A percentile compares a stretch with the other conserved stretches of the same genome.
phyloP scores from a whole-genome alignment of 2,888 invertebrate species.

The Hyposoter dolosus region DNA sequence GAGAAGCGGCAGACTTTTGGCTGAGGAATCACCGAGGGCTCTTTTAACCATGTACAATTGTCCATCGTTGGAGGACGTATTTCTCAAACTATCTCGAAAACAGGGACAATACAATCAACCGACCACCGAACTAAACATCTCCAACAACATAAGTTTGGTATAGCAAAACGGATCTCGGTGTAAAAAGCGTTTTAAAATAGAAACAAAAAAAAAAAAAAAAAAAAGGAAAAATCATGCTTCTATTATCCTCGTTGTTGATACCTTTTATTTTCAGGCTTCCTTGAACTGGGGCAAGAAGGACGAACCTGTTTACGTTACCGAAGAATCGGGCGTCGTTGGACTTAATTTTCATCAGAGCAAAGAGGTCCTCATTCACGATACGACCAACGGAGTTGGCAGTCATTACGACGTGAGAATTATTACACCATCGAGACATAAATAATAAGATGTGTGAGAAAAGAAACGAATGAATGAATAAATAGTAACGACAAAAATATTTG shows the following conservation, averaged over 20 bases:
- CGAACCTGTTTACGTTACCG: constrained; percentile 93
- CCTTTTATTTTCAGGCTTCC: constrained; percentile 86
- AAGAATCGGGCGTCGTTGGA: constrained; percentile 94
- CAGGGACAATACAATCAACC: constrained; percentile 86
- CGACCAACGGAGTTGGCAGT: constrained; percentile 87
- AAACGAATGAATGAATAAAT: neutral
- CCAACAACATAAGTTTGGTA: constrained; percentile 92
- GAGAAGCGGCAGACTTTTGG: constrained; percentile 95
- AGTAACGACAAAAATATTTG: constrained; percentile 11
- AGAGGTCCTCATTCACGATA: constrained; percentile 93
- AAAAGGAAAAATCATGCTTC: too few species aligned
- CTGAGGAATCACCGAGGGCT: constrained; percentile 95
- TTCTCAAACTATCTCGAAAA: constrained; percentile 94
- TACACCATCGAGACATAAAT: too few species aligned
- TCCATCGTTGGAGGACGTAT: constrained; percentile 95
- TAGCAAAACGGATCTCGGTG: too few species aligned
- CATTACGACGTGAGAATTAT: constrained; percentile 86
- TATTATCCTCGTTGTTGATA: too few species aligned
- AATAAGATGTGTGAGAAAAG: neutral
- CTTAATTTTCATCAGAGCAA: constrained; percentile 96
- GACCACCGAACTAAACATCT: constrained; percentile 87
- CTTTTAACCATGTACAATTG: constrained; percentile 94
- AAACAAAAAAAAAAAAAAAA: too few species aligned
- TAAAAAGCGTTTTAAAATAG: too few species aligned
- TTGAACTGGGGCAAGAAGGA: constrained; percentile 93